phyloP scores from a whole-genome alignment of 35 echinoderm and acorn worm species.

The Anneissia japonica region DNA sequence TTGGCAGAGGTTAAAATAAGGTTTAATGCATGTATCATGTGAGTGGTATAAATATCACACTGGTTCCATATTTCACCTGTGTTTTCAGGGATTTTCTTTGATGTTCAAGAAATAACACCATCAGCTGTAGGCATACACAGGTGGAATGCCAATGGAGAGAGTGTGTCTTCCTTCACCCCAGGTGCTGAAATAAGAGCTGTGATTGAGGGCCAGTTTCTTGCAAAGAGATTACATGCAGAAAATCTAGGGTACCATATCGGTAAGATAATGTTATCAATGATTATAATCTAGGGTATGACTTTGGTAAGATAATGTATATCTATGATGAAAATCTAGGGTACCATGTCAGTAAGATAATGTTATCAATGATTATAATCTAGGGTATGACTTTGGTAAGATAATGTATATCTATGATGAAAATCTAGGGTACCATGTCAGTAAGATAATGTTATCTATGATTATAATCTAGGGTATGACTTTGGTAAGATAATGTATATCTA shows the following conservation, averaged over 20 bases:
- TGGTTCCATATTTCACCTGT: too few relatives aligned
- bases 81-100: conserved; percentile 81
- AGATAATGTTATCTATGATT: background rate
- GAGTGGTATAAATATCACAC: too few relatives aligned
- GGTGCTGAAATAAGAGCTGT: conserved; percentile 71
- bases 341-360: conserved; percentile 57
- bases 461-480: too few relatives aligned
- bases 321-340: conserved; percentile 91
- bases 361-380: too few relatives aligned
- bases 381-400: too few relatives aligned
- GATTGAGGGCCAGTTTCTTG: conserved; percentile 81
- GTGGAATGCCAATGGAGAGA: conserved; percentile 33
- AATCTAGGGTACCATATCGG: conserved; percentile 86
- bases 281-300: too few relatives aligned
- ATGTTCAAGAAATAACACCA: conserved; percentile 97
- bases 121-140: conserved; percentile 68
- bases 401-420: conserved; percentile 95
- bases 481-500: too few relatives aligned
- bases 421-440: conserved; percentile 82
- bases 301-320: too few relatives aligned
- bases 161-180: conserved; percentile 37
- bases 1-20: too few relatives aligned
- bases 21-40: too few relatives aligned
- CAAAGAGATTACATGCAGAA: conserved; percentile 86
- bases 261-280: conserved; percentile 22